A percentile compares a stretch with the other conserved stretches of the same genome.
phyloP scores from a whole-genome alignment of 2,888 invertebrate species.

The Pristionchus japonicus region DNA sequence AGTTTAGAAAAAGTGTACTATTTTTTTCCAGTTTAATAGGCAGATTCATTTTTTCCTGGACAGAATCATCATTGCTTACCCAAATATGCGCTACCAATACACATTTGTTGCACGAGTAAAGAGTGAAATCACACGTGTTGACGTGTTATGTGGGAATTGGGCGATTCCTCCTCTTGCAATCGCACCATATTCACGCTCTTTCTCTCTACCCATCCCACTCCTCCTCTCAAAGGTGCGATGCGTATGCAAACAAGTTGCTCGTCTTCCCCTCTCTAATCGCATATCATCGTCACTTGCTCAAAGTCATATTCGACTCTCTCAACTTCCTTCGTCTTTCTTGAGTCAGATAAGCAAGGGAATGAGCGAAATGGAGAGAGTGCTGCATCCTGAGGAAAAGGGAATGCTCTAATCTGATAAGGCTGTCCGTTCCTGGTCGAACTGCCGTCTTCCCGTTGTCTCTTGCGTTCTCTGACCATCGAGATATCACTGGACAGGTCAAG shows the following conservation, averaged over 20 bases:
- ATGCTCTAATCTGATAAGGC: conserved; percentile 4
- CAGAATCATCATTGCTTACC: too few species aligned
- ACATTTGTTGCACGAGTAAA: background rate
- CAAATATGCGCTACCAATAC: too few species aligned
- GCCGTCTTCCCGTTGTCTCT: background rate
- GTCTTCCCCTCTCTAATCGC: background rate
- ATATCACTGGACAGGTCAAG: too few species aligned
- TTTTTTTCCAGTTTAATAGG: too few species aligned
- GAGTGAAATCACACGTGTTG: background rate
- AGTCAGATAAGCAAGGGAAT: background rate
- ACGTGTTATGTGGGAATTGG: too few species aligned
- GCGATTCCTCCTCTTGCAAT: background rate
- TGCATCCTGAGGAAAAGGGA: background rate
- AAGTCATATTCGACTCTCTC: background rate
- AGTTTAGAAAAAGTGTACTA: too few species aligned
- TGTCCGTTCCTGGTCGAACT: background rate
- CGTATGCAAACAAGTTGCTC: conserved; percentile 25
- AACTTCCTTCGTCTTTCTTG: background rate
- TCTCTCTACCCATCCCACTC: background rate
- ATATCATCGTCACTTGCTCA: conserved; percentile 33
- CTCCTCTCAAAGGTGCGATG: background rate
- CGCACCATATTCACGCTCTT: background rate
- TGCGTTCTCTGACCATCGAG: background rate
- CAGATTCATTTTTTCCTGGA: too few species aligned
- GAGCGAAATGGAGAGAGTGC: background rate